These are phyloP conservation scores for Galaxias olidus DNA, from an alignment of 2,797 vertebrate genomes.

Conservation along the genomic window DNA sequence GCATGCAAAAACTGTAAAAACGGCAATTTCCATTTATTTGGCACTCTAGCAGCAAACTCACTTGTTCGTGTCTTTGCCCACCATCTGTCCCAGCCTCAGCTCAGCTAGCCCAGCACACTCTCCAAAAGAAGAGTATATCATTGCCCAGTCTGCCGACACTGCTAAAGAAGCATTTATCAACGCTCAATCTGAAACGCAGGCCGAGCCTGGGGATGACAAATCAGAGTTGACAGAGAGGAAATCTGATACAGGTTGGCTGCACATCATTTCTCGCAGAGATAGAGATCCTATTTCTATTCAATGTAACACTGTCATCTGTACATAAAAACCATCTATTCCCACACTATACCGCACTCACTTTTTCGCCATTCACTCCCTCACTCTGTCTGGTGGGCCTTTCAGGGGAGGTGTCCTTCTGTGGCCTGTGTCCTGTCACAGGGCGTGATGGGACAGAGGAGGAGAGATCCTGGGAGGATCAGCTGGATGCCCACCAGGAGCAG, in stretches of 20 bases:
- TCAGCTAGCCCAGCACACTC: constrained; percentile 93
- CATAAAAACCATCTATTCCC: not conserved
- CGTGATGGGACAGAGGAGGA: constrained; percentile 68
- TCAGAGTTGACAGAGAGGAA: constrained; percentile 81
- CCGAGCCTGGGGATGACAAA: constrained; percentile 74
- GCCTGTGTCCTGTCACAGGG: constrained; percentile 71
- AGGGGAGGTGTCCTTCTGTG: constrained; percentile 78
- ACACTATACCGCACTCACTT: constrained; percentile 3
- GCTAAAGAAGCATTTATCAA: constrained; percentile 80
- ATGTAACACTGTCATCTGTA: constrained; percentile 12
- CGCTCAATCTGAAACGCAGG: constrained; percentile 81
- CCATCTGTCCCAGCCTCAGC: constrained; percentile 84
- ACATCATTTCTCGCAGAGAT: constrained; percentile 33
- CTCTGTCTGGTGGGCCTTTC: constrained; percentile 32
- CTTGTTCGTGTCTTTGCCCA: constrained; percentile 48
- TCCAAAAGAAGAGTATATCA: constrained; percentile 86
- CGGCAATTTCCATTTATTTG: constrained; percentile 46
- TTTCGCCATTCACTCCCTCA: not conserved
- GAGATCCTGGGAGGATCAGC: constrained; percentile 94
- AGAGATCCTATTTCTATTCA: constrained; percentile 1
- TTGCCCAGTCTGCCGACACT: constrained; percentile 75
- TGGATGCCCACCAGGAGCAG: constrained; percentile 94
- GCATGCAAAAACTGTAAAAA: constrained; percentile 44
- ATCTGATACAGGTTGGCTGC: constrained; percentile 67
- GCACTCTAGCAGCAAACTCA: constrained; percentile 46